Conservation (phyloP, 37 sponge, comb jelly and placozoan species). For the Cladorhizidae sp. region DNA sequence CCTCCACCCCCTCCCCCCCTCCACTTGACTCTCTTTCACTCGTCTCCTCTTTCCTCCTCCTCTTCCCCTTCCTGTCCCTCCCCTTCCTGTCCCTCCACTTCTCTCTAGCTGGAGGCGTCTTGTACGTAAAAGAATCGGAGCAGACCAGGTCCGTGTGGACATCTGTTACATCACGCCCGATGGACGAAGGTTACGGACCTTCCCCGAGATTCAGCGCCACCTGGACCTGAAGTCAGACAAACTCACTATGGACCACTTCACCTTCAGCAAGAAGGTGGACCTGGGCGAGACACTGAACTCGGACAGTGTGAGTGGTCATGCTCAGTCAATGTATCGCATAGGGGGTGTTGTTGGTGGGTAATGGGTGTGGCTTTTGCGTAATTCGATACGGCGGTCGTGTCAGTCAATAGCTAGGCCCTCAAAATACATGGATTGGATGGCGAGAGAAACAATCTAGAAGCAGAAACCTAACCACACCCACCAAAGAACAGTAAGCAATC, state of each 20-base stretch:
- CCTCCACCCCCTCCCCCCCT: no score
- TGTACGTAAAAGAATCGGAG: constrained; percentile 35
- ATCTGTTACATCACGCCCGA: constrained; percentile 89
- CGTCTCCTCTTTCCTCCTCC: not conserved
- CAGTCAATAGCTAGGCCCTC: no score
- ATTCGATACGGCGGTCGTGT: no score
- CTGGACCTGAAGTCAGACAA: constrained; percentile 38
- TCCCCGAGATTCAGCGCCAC: constrained; percentile 82
- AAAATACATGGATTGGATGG: no score
- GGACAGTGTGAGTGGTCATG: not conserved
- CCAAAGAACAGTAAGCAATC: no score
- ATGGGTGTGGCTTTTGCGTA: no score
- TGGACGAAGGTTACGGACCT: constrained; percentile 84
- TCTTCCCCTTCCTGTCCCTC: not conserved
- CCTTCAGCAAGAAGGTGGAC: constrained; percentile 86
- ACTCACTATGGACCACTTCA: constrained; percentile 77
- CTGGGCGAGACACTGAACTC: constrained; percentile 77
- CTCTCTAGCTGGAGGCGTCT: constrained; percentile 68
- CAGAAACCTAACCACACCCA: no score
- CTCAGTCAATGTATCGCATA: no score
- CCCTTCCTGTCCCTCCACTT: not conserved
- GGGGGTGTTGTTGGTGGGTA: no score
- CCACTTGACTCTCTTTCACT: no score
- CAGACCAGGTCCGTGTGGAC: constrained; percentile 67
- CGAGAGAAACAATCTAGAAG: no score